Base-by-base conservation (phyloP, 2,797 vertebrate species). In the Odontamblyopus lacepedii region DNA sequence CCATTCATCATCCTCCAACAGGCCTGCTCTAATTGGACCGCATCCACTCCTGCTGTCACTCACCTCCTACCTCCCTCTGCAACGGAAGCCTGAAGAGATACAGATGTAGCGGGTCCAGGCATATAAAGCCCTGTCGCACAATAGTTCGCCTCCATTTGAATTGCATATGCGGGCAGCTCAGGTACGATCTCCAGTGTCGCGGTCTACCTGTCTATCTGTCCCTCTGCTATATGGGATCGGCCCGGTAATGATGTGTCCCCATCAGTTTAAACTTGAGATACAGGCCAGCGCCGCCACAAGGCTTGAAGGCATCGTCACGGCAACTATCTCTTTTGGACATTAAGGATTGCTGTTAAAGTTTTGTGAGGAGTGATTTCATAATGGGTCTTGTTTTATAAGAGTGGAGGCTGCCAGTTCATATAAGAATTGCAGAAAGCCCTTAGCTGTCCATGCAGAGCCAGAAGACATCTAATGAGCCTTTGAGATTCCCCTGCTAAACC, bases 21-120 rank as follows among this genome's bases (percentile, higher is more conserved):
- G 89, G 87, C 84, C 80, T 80, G 81, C 84, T 93, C 88, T 94
- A 94, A 94, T 94, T 94, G 93, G 94, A 89, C 90, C 79, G 85
- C 89, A 91, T 92, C 89, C 85, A 88, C 88, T 91, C 89, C 90
- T 92, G 92, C 93, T 94, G 94, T 94, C 94, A 94, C 88, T 95
- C 93, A 93, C 89, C 82, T 76, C 86, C 87, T 85, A 63, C 62
- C 62, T 63, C 61, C 87, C 85, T 88, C 87, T 84, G 85, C 87
- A 78, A 69, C 77, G 85, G 7, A 35, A 80, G 87, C 87, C 86
- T 74, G 87, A 87, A 82, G 88, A 87, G 88, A 93, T 88, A 93
- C 91, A 92, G 89, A 93, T 91, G 88, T 91, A 88, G 80, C 82
- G 75, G 80, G 91, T 78, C 81, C 78, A 38, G 72, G 87, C 86